Percentiles rank a stretch among this genome's conserved stretches.
phyloP scores from a whole-genome alignment of 2,797 vertebrate genomes.

The Tarsius wallacei region DNA sequence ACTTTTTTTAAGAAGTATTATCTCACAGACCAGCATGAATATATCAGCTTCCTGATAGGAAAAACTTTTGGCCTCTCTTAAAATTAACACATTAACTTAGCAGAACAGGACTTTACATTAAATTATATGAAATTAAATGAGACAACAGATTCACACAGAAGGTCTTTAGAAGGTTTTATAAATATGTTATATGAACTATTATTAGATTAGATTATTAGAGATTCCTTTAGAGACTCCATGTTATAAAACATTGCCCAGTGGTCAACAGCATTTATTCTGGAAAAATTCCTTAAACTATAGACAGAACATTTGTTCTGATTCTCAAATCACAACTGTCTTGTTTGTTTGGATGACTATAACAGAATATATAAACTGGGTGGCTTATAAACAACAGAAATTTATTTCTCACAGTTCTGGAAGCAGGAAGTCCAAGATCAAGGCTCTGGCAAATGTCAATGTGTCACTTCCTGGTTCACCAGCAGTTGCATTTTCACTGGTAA shows the following conservation, averaged over 20 bases:
- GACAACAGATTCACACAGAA: background rate
- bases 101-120: background rate
- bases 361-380: background rate
- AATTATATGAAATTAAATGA: background rate
- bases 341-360: background rate
- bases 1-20: background rate
- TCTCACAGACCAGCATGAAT: background rate
- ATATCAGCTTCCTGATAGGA: background rate
- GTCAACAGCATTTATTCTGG: background rate
- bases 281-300: conserved; percentile 6
- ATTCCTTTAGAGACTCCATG: background rate
- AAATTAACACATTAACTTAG: conserved; percentile 16
- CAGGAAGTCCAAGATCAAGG: background rate
- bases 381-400: background rate
- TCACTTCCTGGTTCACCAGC: background rate
- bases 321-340: background rate
- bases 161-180: conserved; percentile 16
- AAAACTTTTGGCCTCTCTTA: background rate
- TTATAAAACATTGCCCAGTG: background rate
- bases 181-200: background rate
- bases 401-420: background rate
- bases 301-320: background rate
- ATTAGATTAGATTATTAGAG: background rate
- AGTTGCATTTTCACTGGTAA: background rate
- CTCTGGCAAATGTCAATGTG: background rate